phyloP scores from a whole-genome alignment of 2,888 invertebrate species.

The Chirona hameri region DNA sequence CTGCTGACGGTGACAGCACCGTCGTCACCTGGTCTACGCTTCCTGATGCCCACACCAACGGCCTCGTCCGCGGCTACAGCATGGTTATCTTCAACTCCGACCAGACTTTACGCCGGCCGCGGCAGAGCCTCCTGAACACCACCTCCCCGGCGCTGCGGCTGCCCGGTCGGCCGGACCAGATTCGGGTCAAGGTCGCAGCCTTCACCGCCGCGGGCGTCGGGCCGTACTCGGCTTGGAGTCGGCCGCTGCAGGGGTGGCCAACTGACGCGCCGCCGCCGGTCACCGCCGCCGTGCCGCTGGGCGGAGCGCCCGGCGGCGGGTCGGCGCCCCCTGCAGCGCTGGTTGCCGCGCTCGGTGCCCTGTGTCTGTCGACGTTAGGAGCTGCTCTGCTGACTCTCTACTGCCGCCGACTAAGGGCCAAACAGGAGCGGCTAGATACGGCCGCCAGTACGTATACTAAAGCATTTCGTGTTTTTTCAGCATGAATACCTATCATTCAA shows the following conservation, averaged over 20 bases:
- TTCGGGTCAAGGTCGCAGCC: background rate
- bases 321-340: background rate
- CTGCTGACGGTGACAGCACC: background rate
- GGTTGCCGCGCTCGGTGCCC: background rate
- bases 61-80: background rate
- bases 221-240: background rate
- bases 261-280: background rate
- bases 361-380: background rate
- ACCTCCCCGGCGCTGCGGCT: background rate
- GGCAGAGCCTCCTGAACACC: background rate
- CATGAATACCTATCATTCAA: too few species aligned
- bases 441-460: background rate
- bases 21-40: background rate
- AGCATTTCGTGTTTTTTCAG: too few species aligned
- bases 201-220: conserved; percentile 2
- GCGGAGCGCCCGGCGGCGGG: background rate
- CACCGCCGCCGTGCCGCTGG: background rate
- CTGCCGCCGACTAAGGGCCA: background rate
- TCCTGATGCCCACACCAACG: background rate
- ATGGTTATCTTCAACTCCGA: background rate
- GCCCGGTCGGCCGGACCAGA: background rate
- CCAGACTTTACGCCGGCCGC: background rate
- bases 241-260: background rate
- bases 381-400: background rate
- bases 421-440: background rate